phyloP scores from a whole-genome alignment of 2,797 vertebrate genomes.

The Ptychadena robeensis region DNA sequence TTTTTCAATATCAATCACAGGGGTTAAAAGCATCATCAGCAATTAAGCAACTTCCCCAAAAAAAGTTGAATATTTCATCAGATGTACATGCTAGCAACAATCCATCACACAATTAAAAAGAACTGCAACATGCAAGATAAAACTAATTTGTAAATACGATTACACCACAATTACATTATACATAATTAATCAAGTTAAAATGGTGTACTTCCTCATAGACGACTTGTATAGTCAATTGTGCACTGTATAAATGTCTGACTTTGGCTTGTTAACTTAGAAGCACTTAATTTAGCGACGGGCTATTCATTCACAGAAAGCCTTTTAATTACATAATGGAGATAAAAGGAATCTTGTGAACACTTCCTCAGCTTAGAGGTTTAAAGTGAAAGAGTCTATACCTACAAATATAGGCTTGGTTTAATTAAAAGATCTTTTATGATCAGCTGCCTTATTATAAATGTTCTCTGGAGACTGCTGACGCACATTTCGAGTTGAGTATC shows the following conservation, averaged over 20 bases:
- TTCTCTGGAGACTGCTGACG: background rate
- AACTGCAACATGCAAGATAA: background rate
- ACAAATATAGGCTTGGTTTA: background rate
- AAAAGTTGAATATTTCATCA: background rate
- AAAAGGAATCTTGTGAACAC: conserved; percentile 21
- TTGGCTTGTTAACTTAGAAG: conserved; percentile 16
- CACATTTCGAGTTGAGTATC: background rate
- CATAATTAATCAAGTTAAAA: conserved; percentile 10
- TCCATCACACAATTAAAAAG: conserved; percentile 16
- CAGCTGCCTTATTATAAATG: background rate
- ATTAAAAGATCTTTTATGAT: conserved; percentile 13
- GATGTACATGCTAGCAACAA: background rate
- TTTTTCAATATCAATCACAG: background rate
- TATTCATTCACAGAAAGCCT: conserved; percentile 14
- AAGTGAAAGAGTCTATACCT: background rate
- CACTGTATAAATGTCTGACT: conserved; percentile 1
- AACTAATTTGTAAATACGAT: conserved; percentile 32
- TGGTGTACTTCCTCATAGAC: conserved; percentile 7
- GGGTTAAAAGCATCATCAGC: background rate
- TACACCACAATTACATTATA: background rate
- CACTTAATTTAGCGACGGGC: conserved; percentile 10
- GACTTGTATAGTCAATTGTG: conserved; percentile 17
- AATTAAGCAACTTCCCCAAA: background rate
- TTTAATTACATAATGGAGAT: conserved; percentile 36
- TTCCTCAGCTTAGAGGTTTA: conserved; percentile 6